Evolutionary conservation across 2,888 invertebrate species (phyloP).

Genomic region (Formica aserva): DNA sequence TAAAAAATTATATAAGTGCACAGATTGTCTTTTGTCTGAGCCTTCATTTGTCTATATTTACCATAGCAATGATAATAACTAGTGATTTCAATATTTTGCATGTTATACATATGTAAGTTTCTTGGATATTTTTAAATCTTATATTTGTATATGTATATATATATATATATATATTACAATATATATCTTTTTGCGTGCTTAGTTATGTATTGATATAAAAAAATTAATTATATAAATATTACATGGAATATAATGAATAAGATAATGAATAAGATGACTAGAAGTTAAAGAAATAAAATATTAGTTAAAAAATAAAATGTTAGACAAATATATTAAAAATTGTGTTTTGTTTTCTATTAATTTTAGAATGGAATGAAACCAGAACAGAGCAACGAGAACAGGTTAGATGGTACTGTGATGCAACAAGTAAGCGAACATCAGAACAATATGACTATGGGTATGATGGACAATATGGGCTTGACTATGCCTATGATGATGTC

Average conservation of each 20-base stretch:
- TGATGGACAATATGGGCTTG: slow-evolving; percentile 83
- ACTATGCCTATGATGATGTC: slow-evolving; percentile 82
- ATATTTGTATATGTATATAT: neutral
- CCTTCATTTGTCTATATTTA: slow-evolving; percentile 72
- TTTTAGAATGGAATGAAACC: slow-evolving; percentile 82
- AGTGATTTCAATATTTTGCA: slow-evolving; percentile 54
- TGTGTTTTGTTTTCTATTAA: slow-evolving; percentile 36
- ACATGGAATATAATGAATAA: neutral
- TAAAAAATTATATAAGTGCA: neutral
- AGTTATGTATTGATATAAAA: neutral
- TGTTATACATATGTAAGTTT: slow-evolving; percentile 57
- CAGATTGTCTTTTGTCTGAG: slow-evolving; percentile 59
- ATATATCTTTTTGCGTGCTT: neutral
- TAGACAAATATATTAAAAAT: neutral
- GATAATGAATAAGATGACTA: neutral
- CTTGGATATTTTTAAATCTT: neutral
- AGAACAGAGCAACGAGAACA: slow-evolving; percentile 82
- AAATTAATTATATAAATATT: slow-evolving; percentile 6
- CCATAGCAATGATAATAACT: slow-evolving; percentile 67
- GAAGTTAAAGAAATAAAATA: neutral
- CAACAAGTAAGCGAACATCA: slow-evolving; percentile 82
- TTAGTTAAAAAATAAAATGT: neutral
- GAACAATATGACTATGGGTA: slow-evolving; percentile 82
- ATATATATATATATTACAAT: neutral
- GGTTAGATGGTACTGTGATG: slow-evolving; percentile 83